A percentile compares a stretch with the other conserved stretches of the same genome.
phyloP scores from a whole-genome alignment of 2,888 invertebrate genomes.

The Linyphia triangularis region DNA sequence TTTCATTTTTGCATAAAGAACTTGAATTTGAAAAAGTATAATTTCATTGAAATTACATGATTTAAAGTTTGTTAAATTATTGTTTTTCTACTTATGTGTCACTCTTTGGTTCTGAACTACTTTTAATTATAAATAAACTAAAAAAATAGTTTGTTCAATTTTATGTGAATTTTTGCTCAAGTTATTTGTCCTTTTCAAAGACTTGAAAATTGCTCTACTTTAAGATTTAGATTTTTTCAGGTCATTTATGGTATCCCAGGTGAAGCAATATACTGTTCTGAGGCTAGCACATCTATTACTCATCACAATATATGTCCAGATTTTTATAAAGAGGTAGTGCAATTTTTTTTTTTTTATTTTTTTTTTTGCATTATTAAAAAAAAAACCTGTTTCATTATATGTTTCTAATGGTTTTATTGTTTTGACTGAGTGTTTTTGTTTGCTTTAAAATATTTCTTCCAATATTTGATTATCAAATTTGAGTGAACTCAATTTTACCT shows the following conservation, averaged over 20 bases:
- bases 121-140: neutral
- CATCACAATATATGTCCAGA: conserved; percentile 94
- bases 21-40: neutral
- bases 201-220: neutral
- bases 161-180: neutral
- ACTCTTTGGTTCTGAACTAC: neutral
- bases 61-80: neutral
- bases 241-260: conserved; percentile 88
- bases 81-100: neutral
- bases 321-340: conserved; percentile 90
- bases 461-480: no score
- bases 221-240: no score
- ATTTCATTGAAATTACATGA: neutral
- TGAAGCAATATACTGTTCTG: conserved; percentile 83
- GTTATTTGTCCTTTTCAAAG: neutral
- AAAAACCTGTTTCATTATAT: no score
- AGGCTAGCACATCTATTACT: conserved; percentile 84
- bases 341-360: neutral
- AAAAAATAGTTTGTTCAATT: neutral
- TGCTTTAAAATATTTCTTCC: no score
- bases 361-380: neutral
- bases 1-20: neutral
- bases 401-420: no score
- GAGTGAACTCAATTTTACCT: neutral
- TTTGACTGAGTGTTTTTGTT: no score